phyloP scores from a whole-genome alignment of 2,797 vertebrate species.

The Prunella strophiata region DNA sequence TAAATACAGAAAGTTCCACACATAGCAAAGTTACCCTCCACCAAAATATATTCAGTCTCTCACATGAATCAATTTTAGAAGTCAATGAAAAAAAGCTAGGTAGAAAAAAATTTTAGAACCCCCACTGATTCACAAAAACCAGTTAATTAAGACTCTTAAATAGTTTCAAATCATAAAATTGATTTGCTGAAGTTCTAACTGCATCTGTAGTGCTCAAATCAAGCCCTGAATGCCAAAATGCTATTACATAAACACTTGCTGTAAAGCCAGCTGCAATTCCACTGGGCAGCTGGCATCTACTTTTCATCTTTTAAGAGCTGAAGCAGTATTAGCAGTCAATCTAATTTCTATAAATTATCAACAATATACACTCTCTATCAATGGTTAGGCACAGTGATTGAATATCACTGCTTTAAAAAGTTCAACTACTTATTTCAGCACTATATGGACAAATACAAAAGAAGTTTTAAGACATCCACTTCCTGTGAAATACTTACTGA shows the following conservation, averaged over 20 bases:
- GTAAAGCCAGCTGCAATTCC: not conserved
- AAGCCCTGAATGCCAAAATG: not conserved
- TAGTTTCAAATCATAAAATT: not conserved
- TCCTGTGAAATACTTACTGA: constrained; percentile 29
- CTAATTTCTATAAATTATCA: not conserved
- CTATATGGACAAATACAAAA: not conserved
- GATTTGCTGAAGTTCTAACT: not conserved
- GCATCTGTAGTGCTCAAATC: not conserved
- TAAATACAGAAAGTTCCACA: not conserved
- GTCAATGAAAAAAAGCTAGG: not conserved
- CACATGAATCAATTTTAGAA: not conserved
- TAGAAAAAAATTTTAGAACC: not conserved
- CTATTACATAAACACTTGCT: not conserved
- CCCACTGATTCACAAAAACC: not conserved
- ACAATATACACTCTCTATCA: not conserved
- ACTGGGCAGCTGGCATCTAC: not conserved
- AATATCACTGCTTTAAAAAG: not conserved
- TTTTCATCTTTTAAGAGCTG: not conserved
- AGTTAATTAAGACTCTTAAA: not conserved
- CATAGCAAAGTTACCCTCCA: not conserved
- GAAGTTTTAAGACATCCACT: not conserved
- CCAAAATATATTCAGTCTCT: not conserved
- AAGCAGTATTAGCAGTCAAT: not conserved
- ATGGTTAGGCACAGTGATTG: not conserved
- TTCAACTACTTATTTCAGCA: not conserved